A percentile compares a stretch with the other conserved stretches of the same genome.
Evolutionary conservation across 2,888 invertebrate species (phyloP).

Genomic region (Pachymerium ferrugineum): DNA sequence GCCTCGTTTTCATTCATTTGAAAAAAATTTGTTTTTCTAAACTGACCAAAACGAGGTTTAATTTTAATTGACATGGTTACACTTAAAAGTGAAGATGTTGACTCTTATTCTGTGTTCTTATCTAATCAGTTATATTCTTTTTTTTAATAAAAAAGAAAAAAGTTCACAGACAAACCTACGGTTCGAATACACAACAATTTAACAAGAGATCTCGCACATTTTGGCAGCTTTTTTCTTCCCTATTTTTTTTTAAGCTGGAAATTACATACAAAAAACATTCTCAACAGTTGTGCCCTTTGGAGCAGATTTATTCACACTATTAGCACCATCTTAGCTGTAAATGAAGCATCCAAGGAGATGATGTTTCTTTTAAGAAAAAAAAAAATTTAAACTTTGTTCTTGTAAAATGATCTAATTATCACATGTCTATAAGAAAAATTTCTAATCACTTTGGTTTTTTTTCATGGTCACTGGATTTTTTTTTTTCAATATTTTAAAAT

Average conservation of each 20-base stretch:
- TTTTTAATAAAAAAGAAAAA: constrained; percentile 17
- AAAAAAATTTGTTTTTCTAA: no score
- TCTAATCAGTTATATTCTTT: constrained; percentile 16
- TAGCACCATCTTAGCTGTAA: constrained; percentile 27
- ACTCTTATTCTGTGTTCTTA: constrained; percentile 11
- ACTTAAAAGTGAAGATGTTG: background rate
- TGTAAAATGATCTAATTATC: background rate
- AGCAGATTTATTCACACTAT: constrained; percentile 18
- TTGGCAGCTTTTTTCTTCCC: constrained; percentile 18
- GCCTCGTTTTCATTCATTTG: no score
- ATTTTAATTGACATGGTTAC: no score
- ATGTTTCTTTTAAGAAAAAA: background rate
- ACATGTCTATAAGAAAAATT: background rate
- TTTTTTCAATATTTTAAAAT: background rate
- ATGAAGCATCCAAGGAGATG: constrained; percentile 27
- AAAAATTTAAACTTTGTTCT: background rate
- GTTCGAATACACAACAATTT: constrained; percentile 24
- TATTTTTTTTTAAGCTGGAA: constrained; percentile 16
- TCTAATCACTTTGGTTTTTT: background rate
- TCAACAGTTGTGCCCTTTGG: constrained; percentile 14
- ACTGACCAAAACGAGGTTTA: no score
- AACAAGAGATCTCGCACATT: constrained; percentile 20
- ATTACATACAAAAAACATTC: constrained; percentile 18
- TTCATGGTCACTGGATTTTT: background rate
- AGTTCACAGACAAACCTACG: constrained; percentile 24